A percentile compares a stretch with the other conserved stretches of the same genome.
These are phyloP conservation scores for Macrosoma leucophasiata DNA, from an alignment of 2,888 invertebrate genomes.

Conservation along the genomic window DNA sequence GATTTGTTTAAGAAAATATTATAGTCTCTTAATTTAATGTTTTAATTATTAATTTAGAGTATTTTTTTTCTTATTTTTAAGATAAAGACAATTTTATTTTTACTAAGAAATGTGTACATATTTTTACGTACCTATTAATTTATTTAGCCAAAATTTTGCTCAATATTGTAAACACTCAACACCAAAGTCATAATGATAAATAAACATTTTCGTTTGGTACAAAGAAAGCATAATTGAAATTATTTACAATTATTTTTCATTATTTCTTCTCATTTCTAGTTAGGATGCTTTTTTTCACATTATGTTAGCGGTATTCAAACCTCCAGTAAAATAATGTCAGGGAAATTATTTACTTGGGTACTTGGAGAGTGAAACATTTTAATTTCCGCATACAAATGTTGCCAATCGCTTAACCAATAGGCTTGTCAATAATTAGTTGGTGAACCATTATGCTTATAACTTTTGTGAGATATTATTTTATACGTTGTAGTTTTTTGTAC, in stretches of 20 bases:
- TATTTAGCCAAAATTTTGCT: constrained; percentile 74
- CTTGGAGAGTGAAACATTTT: too few species aligned
- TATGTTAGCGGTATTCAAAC: too few species aligned
- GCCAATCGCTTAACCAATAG: too few species aligned
- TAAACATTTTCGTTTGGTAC: constrained; percentile 63
- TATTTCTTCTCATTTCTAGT: too few species aligned
- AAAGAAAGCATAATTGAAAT: constrained; percentile 59
- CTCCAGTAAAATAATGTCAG: too few species aligned
- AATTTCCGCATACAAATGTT: too few species aligned
- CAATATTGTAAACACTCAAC: constrained; percentile 71
- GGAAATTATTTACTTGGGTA: too few species aligned
- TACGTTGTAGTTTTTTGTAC: too few species aligned
- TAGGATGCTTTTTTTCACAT: too few species aligned
- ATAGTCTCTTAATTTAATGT: constrained; percentile 48
- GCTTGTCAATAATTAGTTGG: too few species aligned
- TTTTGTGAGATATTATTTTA: too few species aligned
- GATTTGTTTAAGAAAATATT: constrained; percentile 46
- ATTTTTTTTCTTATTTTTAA: constrained; percentile 51
- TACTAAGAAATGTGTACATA: constrained; percentile 55
- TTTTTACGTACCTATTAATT: constrained; percentile 55
- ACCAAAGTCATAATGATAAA: constrained; percentile 72
- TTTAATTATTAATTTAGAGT: constrained; percentile 45
- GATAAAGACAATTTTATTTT: constrained; percentile 69
- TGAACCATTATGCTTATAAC: too few species aligned
- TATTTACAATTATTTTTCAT: constrained; percentile 2